Conservation (phyloP, 2,113 vertebrate genomes). For the Glaucomys volans region DNA sequence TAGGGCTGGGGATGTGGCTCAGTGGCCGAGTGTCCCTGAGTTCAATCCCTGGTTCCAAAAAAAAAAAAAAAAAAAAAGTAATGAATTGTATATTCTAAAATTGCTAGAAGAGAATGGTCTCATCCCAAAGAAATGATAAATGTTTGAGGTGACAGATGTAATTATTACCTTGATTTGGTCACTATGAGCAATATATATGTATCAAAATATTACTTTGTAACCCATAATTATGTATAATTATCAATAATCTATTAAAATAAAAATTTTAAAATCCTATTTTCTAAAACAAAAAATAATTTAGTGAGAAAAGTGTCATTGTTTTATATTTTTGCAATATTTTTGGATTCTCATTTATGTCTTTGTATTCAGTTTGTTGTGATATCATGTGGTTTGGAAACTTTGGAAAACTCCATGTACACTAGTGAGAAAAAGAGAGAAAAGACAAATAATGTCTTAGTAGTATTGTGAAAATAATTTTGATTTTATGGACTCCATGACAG, state of each 20-base stretch:
- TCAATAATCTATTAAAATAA: not conserved
- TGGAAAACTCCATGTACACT: not conserved
- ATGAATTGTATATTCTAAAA: not conserved
- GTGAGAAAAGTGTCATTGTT: not conserved
- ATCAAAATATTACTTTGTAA: not conserved
- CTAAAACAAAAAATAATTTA: not conserved
- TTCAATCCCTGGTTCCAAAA: too few relatives aligned
- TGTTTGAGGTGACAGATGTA: not conserved
- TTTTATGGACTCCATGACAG: not conserved
- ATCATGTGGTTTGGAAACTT: not conserved
- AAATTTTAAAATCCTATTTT: not conserved
- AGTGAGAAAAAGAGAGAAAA: not conserved
- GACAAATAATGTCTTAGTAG: not conserved
- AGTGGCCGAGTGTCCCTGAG: too few relatives aligned
- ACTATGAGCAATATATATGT: not conserved
- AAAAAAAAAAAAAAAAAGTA: too few relatives aligned
- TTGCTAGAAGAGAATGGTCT: too few relatives aligned
- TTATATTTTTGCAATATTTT: too few relatives aligned
- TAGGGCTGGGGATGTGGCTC: too few relatives aligned
- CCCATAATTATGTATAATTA: not conserved
- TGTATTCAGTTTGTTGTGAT: not conserved
- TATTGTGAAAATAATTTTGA: constrained; percentile 34
- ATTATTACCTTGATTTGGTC: not conserved
- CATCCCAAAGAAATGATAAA: not conserved
- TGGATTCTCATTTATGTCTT: too few relatives aligned